These are phyloP conservation scores for Cyanoderma ruficeps DNA, from an alignment of 2,113 vertebrate genomes.

Conservation along the genomic window DNA sequence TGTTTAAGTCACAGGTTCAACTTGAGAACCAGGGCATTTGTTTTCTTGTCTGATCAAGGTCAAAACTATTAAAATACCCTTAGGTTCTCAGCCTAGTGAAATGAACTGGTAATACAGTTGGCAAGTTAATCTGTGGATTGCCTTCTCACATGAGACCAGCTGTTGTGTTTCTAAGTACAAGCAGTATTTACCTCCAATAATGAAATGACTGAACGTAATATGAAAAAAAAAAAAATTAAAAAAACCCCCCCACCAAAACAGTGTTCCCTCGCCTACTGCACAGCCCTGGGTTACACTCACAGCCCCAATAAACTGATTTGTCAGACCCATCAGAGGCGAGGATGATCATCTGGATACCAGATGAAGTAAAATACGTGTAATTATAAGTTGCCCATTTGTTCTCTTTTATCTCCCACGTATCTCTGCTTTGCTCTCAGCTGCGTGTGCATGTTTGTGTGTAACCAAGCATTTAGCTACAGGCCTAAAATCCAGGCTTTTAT, in stretches of 20 bases:
- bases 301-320: constrained; percentile 83
- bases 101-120: constrained; percentile 70
- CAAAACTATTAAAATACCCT: constrained; percentile 70
- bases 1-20: constrained; percentile 32
- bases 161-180: constrained; percentile 66
- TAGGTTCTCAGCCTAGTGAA: constrained; percentile 63
- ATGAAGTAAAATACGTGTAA: constrained; percentile 77
- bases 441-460: constrained; percentile 29
- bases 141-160: constrained; percentile 70
- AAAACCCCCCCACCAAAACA: constrained; percentile 9
- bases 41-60: constrained; percentile 67
- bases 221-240: neutral
- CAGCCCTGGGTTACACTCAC: constrained; percentile 70
- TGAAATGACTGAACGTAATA: constrained; percentile 65
- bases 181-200: constrained; percentile 71
- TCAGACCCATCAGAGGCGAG: constrained; percentile 77
- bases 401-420: constrained; percentile 75
- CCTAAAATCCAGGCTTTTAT: neutral
- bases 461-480: constrained; percentile 10
- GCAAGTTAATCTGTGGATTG: constrained; percentile 73
- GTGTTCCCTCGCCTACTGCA: constrained; percentile 56
- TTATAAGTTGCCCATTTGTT: constrained; percentile 76
- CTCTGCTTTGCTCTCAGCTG: constrained; percentile 48
- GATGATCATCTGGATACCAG: constrained; percentile 80
- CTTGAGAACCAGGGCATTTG: constrained; percentile 46